Percentiles rank a stretch among this genome's conserved stretches.
These are phyloP conservation scores for Suricata suricatta DNA, from an alignment of 2,113 vertebrate genomes.

Conservation along the genomic window DNA sequence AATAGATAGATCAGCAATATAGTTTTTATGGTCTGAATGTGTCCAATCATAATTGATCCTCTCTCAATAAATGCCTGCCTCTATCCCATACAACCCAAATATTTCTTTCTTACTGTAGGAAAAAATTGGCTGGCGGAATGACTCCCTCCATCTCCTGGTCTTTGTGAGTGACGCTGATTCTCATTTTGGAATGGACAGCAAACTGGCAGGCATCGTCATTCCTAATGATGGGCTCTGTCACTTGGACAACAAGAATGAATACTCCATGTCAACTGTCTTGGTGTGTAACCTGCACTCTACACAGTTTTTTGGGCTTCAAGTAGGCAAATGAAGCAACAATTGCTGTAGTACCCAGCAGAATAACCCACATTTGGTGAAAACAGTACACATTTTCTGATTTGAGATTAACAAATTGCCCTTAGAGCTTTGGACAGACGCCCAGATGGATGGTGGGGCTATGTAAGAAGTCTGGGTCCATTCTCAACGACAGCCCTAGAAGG, in stretches of 20 bases:
- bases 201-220: constrained; percentile 96
- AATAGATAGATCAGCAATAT: not conserved
- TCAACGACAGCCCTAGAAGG: not conserved
- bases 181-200: constrained; percentile 99
- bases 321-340: not conserved
- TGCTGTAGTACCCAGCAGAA: not conserved
- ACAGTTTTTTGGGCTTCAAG: not conserved
- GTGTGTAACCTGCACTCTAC: constrained; percentile 79
- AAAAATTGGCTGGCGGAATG: constrained; percentile 97
- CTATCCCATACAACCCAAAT: not conserved
- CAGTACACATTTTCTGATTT: not conserved
- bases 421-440: not conserved
- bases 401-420: not conserved
- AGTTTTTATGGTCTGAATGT: not conserved
- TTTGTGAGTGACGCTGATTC: constrained; percentile 98
- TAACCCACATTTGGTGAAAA: not conserved
- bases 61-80: not conserved
- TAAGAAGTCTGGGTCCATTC: not conserved
- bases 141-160: constrained; percentile 96
- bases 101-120: constrained; percentile 87
- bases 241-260: constrained; percentile 95
- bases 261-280: constrained; percentile 93
- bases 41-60: not conserved
- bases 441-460: not conserved
- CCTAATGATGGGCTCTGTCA: constrained; percentile 98